Conservation (phyloP, 2,797 vertebrate species). For the Buceros bicornis region DNA sequence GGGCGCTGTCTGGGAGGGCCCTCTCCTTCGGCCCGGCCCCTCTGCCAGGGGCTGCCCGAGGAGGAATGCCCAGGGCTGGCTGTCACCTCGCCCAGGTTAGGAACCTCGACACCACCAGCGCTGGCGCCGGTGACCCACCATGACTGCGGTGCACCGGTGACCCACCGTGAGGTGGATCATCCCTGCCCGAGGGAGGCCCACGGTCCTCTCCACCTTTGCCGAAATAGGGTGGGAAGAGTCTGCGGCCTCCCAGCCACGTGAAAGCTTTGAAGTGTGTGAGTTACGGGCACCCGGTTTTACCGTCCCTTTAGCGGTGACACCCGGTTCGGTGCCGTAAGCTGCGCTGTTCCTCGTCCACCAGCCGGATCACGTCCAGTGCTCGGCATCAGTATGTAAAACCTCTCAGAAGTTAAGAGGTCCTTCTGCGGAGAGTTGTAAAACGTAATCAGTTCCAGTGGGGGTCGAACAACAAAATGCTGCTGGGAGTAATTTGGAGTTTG, state of each 20-base stretch:
- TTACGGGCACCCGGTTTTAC: background rate
- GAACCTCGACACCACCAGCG: fast-evolving
- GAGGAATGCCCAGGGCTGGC: fast-evolving
- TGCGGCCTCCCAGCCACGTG: background rate
- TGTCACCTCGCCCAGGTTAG: fast-evolving
- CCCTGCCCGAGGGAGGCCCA: background rate
- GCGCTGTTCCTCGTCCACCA: fast-evolving
- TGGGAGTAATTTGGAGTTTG: slow-evolving; percentile 12
- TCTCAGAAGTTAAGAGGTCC: background rate
- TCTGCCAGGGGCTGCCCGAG: background rate
- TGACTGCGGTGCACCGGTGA: fast-evolving
- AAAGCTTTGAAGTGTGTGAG: background rate
- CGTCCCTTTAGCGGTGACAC: fast-evolving
- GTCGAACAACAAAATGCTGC: slow-evolving; percentile 11
- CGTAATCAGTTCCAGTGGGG: slow-evolving; percentile 1
- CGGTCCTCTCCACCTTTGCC: background rate
- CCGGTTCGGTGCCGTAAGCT: fast-evolving
- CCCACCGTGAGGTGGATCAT: background rate
- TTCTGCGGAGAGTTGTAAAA: slow-evolving; percentile 28
- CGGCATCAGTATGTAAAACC: background rate
- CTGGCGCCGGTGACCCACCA: fast-evolving
- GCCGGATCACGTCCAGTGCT: fast-evolving
- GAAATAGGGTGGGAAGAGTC: background rate
- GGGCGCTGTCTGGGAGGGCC: background rate
- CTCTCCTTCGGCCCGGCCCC: fast-evolving